Evolutionary conservation across 37 sponge, comb jelly and placozoan genomes (phyloP).

Genomic region (Theonella swinhoei): DNA sequence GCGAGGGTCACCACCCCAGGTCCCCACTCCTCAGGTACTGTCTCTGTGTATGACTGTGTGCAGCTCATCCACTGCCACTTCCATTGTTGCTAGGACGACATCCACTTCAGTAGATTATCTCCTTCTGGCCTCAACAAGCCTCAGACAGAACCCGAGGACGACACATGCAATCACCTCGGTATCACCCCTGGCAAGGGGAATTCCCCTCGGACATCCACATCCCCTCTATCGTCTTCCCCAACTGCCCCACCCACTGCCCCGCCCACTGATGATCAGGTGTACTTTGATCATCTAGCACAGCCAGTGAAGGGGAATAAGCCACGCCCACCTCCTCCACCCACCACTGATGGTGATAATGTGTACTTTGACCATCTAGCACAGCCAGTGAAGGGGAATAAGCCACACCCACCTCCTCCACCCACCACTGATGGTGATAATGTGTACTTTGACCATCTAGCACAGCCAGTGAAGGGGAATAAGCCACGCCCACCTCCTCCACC

Average conservation of each 20-base stretch:
- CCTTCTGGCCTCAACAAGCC: background rate
- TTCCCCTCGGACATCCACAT: background rate
- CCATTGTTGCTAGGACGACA: too few relatives aligned
- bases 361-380: too few relatives aligned
- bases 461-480: background rate
- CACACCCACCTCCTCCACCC: background rate
- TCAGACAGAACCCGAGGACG: background rate
- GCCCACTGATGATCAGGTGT: background rate
- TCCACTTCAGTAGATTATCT: background rate
- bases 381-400: too few relatives aligned
- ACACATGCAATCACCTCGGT: background rate
- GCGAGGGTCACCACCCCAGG: background rate
- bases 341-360: too few relatives aligned
- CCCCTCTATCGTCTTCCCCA: too few relatives aligned
- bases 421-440: background rate
- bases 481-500: background rate
- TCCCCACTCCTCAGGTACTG: background rate
- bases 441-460: too few relatives aligned
- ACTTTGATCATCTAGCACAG: background rate
- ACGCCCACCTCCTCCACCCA: background rate
- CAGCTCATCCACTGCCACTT: too few relatives aligned
- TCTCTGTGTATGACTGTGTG: too few relatives aligned
- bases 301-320: background rate
- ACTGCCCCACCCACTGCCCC: background rate
- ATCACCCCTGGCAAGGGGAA: background rate